Conservation (phyloP, 2,888 invertebrate genomes). For the Aleiodes leptofemur region DNA sequence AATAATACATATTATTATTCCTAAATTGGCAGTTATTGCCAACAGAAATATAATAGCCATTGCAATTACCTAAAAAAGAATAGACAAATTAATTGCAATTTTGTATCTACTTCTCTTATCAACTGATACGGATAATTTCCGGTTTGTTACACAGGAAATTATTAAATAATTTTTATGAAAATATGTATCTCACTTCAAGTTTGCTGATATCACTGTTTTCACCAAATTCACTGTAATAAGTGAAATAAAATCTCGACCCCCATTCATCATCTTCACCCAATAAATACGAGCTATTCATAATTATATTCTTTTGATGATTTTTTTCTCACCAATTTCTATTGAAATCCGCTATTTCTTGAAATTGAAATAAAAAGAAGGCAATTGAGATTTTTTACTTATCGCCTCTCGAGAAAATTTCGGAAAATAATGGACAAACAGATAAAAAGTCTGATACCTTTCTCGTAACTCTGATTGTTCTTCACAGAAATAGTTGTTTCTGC, state of each 20-base stretch:
- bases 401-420: too few relatives aligned
- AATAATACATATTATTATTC: constrained; percentile 77
- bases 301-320: constrained; percentile 33
- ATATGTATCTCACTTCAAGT: constrained; percentile 68
- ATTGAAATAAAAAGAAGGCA: too few relatives aligned
- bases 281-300: constrained; percentile 77
- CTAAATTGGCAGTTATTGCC: constrained; percentile 77
- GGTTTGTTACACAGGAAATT: background rate
- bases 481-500: too few relatives aligned
- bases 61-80: constrained; percentile 65
- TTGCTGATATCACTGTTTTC: constrained; percentile 71
- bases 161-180: background rate
- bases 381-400: too few relatives aligned
- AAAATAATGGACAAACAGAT: too few relatives aligned
- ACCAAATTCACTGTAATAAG: constrained; percentile 78
- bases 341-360: background rate
- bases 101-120: background rate
- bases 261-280: constrained; percentile 77
- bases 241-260: constrained; percentile 78
- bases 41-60: constrained; percentile 74
- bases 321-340: constrained; percentile 5
- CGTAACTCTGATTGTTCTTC: too few relatives aligned
- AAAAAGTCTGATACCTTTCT: too few relatives aligned
- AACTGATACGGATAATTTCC: background rate
- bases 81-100: constrained; percentile 1